Base-by-base conservation (phyloP, 2,797 vertebrate genomes). In the Pseudocheirus occidentalis region DNA sequence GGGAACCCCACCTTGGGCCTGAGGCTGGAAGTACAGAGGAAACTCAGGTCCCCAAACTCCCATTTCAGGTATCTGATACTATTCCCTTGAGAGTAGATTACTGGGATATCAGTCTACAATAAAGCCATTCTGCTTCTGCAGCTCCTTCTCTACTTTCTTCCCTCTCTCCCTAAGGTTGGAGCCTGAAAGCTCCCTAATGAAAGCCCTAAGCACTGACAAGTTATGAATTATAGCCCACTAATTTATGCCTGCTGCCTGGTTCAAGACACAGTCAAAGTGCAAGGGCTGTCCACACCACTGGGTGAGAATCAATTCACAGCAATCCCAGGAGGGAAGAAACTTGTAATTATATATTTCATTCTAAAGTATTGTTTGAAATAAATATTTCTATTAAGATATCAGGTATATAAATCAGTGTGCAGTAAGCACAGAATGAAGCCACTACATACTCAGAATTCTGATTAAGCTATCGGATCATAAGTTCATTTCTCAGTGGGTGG, bases 381-480 rank as follows among this genome's bases (percentile, higher is more conserved):
- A 96, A 95, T 97, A 93, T 95, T 96, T 96, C 91, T 87, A 94
- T 90, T 94, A 97, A 96, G 96, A 93, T 66, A 55, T 1, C 31
- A 13, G 46, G 34, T 96, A 55, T 93, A 92, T 96, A 93, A 96
- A 97, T 97, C 94, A 95, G 97, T 90, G 91, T 53, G 96, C 96
- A 98, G 97, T 97, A 97, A 98, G 98, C 97, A 97, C 95, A 97
- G 97, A 98, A 98, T 98, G 96, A 98, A 98, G 93, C 73, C 96
- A 97, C 97, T 98, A 81, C 21, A 3, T 27, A 97, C 96, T 98
- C 97, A 97, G 95, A 98, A 98, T 98, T 98, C 98, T 98, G 98
- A 99, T 98, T 98, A 98, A 98, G 97, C 98, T 96, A 97, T 95
- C 95, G 97, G 97, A 97, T 98, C 97, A 98, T 18, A 81, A 81